Conservation (phyloP, 37 sponge, comb jelly and placozoan species). For the Hexactinellida sp. region DNA sequence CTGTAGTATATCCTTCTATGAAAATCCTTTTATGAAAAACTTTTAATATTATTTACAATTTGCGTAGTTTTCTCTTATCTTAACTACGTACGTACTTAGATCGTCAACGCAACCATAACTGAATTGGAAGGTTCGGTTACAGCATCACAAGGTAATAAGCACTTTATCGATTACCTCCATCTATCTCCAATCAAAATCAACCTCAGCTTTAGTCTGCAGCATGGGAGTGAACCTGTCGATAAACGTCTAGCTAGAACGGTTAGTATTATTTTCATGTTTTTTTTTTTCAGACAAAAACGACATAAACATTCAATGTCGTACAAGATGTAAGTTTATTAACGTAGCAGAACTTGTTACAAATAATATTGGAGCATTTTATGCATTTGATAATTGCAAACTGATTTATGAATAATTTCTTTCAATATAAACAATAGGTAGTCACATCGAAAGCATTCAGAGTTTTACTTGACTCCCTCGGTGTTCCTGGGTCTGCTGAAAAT, state of each 20-base stretch:
- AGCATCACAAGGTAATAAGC: background rate
- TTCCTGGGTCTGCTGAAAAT: background rate
- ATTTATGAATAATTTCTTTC: background rate
- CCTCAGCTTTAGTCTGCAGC: background rate
- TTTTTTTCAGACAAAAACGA: background rate
- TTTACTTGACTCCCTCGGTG: background rate
- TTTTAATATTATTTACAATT: no score
- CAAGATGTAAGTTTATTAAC: no score
- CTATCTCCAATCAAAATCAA: background rate
- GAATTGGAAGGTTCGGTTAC: background rate
- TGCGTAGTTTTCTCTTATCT: no score
- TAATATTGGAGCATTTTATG: no score
- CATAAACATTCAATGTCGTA: no score
- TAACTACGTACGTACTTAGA: background rate
- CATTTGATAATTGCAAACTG: background rate
- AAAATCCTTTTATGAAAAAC: no score
- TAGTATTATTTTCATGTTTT: background rate
- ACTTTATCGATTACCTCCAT: background rate
- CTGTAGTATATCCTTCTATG: no score
- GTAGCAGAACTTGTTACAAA: no score
- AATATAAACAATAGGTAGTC: background rate
- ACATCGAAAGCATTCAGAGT: background rate
- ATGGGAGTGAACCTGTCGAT: constrained; percentile 6
- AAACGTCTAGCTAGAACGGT: constrained; percentile 9
- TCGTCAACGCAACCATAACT: background rate